These are phyloP conservation scores for Hyperoplus lanceolatus DNA, from an alignment of 2,797 vertebrate genomes.

Conservation along the genomic window DNA sequence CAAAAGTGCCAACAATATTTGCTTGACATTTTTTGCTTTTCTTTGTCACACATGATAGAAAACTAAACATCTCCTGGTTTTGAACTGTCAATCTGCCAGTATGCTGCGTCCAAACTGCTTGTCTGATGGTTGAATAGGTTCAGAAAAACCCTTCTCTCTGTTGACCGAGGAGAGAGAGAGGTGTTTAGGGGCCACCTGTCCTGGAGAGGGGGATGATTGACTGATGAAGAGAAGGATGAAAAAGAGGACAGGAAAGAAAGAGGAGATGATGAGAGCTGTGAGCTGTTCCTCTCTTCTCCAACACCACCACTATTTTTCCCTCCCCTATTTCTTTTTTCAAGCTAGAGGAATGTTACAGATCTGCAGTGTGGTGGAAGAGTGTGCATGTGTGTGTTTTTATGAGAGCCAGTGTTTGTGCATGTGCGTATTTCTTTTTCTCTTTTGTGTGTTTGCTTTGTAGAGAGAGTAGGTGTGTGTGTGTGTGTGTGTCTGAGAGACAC, in stretches of 20 bases:
- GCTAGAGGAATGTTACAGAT: slow-evolving; percentile 80
- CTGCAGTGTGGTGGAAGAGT: slow-evolving; percentile 54
- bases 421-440: slow-evolving; percentile 46
- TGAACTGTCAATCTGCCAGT: neutral
- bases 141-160: neutral
- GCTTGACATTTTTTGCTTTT: neutral
- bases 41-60: neutral
- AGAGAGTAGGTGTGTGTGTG: slow-evolving; percentile 17
- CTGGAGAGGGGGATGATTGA: slow-evolving; percentile 39
- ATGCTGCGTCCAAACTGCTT: neutral
- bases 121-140: neutral
- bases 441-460: slow-evolving; percentile 65
- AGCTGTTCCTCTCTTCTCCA: slow-evolving; percentile 53
- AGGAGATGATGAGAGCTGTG: slow-evolving; percentile 20
- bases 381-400: slow-evolving; percentile 44
- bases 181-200: slow-evolving; percentile 41
- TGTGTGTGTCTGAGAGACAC: slow-evolving; percentile 15
- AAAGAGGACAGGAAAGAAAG: slow-evolving; percentile 8
- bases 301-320: slow-evolving; percentile 59
- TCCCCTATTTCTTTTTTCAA: slow-evolving; percentile 62
- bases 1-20: neutral
- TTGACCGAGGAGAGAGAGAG: slow-evolving; percentile 32
- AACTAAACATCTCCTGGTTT: neutral
- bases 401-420: slow-evolving; percentile 50
- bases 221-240: slow-evolving; percentile 20